These are phyloP conservation scores for Bothrops alternatus DNA, from an alignment of 2,797 vertebrate genomes.

Conservation along the genomic window DNA sequence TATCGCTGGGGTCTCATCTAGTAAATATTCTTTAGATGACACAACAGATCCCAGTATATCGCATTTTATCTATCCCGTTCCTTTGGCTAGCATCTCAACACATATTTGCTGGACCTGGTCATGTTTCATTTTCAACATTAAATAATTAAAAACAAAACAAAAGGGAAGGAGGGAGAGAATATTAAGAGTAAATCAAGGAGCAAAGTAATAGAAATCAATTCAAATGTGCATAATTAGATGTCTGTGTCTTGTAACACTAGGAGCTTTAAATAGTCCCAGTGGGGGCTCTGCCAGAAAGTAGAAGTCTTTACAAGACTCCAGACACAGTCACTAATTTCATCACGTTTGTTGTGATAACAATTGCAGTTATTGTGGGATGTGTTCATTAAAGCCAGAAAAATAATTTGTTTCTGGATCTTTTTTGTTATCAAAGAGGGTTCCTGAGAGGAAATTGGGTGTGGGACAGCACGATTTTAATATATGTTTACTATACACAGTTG, in stretches of 20 bases:
- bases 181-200: constrained; percentile 70
- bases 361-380: constrained; percentile 70
- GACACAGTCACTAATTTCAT: constrained; percentile 64
- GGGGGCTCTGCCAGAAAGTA: constrained; percentile 68
- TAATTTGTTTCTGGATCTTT: constrained; percentile 69
- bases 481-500: constrained; percentile 45
- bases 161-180: background rate
- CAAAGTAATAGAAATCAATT: constrained; percentile 50
- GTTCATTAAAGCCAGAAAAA: constrained; percentile 71
- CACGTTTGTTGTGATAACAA: constrained; percentile 65
- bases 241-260: constrained; percentile 68
- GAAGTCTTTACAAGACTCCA: constrained; percentile 74
- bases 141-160: background rate
- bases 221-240: constrained; percentile 74
- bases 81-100: background rate
- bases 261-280: constrained; percentile 70
- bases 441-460: constrained; percentile 20
- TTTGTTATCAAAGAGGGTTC: constrained; percentile 41
- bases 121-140: background rate
- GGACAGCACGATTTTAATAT: constrained; percentile 32
- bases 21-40: background rate
- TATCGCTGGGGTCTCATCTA: background rate
- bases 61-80: background rate
- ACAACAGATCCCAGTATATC: background rate
- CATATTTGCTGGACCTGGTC: background rate